Conservation (phyloP, 2,888 invertebrate genomes). For the Bellardia bayeri region DNA sequence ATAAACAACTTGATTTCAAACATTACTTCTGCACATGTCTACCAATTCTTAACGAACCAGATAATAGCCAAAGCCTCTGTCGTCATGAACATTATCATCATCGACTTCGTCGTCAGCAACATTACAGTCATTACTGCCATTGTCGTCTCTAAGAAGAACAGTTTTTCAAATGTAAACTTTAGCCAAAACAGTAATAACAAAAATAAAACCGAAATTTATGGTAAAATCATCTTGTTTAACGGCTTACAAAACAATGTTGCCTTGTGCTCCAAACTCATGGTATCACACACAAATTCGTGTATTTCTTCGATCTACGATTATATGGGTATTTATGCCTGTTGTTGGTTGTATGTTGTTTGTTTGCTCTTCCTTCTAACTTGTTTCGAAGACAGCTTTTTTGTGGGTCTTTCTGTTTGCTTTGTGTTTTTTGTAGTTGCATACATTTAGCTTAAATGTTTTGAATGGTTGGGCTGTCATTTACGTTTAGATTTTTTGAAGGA, state of each 20-base stretch:
- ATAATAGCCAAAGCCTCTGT: not conserved
- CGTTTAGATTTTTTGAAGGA: conserved; percentile 53
- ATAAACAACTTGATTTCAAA: too few species aligned
- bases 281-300: conserved; percentile 64
- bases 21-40: not conserved
- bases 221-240: conserved; percentile 70
- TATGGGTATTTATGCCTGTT: conserved; percentile 52
- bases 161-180: conserved; percentile 49
- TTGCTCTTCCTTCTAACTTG: conserved; percentile 47
- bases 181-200: conserved; percentile 24
- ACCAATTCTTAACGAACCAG: conserved; percentile 11
- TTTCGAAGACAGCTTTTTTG: not conserved
- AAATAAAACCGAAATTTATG: conserved; percentile 71
- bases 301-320: conserved; percentile 67
- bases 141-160: conserved; percentile 20
- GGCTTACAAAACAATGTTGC: conserved; percentile 72
- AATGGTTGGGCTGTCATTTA: conserved; percentile 68
- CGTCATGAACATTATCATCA: conserved; percentile 10
- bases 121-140: conserved; percentile 2
- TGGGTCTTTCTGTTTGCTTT: not conserved
- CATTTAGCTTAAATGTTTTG: conserved; percentile 60
- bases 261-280: conserved; percentile 46
- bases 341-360: not conserved
- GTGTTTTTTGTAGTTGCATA: conserved; percentile 30
- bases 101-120: not conserved